A percentile compares a stretch with the other conserved stretches of the same genome.
Evolutionary conservation across 2,797 vertebrate species (phyloP).

Genomic region (Sylvilagus floridanus): DNA sequence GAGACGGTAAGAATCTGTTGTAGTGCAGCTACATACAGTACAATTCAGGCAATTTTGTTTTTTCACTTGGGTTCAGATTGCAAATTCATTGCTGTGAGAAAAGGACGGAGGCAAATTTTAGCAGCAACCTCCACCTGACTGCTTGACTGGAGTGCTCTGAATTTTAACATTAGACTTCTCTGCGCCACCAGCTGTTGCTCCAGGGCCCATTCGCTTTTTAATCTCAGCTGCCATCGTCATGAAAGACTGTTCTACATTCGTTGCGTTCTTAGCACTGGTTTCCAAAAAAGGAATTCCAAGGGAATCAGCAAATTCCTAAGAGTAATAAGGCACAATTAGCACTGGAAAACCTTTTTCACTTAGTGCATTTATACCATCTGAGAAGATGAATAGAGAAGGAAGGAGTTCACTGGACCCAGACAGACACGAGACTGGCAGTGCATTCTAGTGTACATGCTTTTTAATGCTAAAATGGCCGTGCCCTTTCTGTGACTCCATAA

Average conservation of each 20-base stretch:
- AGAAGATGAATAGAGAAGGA: background rate
- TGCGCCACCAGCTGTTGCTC: constrained; percentile 95
- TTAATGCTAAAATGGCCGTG: background rate
- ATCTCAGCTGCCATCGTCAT: constrained; percentile 99
- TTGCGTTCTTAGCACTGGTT: constrained; percentile 99
- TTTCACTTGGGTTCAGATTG: constrained; percentile 93
- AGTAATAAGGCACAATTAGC: constrained; percentile 70
- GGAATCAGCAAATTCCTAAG: constrained; percentile 98
- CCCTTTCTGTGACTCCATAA: background rate
- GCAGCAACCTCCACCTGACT: constrained; percentile 98
- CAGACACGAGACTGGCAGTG: background rate
- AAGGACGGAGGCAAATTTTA: constrained; percentile 91
- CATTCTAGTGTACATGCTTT: background rate
- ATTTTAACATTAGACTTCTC: constrained; percentile 98
- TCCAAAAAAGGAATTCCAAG: constrained; percentile 99
- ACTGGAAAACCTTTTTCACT: constrained; percentile 29
- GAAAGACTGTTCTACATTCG: constrained; percentile 99
- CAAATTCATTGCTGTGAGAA: constrained; percentile 91
- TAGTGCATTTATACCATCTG: constrained; percentile 36
- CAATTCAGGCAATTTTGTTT: constrained; percentile 95
- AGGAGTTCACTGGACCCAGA: background rate
- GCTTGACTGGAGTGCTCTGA: constrained; percentile 98
- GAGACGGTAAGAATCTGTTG: constrained; percentile 93
- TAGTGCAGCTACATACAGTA: constrained; percentile 99
- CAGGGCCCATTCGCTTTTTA: constrained; percentile 99